These are phyloP conservation scores for Patiria pectinifera DNA, from an alignment of 53 echinoderm and acorn worm species.

Conservation along the genomic window DNA sequence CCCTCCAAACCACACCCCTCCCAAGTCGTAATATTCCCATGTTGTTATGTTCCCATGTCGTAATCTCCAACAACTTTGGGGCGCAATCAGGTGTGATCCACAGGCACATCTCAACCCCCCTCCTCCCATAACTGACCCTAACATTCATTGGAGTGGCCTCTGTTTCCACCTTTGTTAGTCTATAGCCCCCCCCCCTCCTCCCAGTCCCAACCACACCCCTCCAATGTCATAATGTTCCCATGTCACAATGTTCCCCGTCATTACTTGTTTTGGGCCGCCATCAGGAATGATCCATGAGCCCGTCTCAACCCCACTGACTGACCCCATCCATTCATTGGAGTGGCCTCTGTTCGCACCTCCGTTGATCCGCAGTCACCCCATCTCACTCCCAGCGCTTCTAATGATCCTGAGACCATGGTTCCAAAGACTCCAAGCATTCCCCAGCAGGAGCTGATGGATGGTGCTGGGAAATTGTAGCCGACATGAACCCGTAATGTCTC, in stretches of 20 bases:
- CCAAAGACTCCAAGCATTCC: background rate
- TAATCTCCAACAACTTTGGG: background rate
- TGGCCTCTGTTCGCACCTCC: conserved; percentile 42
- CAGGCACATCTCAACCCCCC: background rate
- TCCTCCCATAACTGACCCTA: background rate
- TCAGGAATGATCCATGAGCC: background rate
- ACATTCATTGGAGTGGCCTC: conserved; percentile 26
- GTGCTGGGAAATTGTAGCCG: conserved; percentile 30
- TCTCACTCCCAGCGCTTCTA: background rate
- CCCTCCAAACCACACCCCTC: background rate
- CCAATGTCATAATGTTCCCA: too few species aligned
- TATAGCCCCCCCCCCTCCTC: conserved; percentile 9
- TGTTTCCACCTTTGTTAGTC: conserved; percentile 29
- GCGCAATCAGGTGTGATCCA: background rate
- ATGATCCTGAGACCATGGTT: background rate
- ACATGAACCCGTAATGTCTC: background rate
- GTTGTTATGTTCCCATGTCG: too few species aligned
- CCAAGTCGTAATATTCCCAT: too few species aligned
- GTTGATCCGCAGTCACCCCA: conserved; percentile 23
- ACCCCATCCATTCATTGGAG: conserved; percentile 20
- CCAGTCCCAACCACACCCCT: too few species aligned
- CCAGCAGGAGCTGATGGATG: conserved; percentile 18
- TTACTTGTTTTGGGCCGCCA: background rate
- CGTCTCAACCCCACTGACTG: background rate
- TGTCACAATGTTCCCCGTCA: too few species aligned